phyloP scores from a whole-genome alignment of 2,797 vertebrate genomes.

The Sebastes minor region DNA sequence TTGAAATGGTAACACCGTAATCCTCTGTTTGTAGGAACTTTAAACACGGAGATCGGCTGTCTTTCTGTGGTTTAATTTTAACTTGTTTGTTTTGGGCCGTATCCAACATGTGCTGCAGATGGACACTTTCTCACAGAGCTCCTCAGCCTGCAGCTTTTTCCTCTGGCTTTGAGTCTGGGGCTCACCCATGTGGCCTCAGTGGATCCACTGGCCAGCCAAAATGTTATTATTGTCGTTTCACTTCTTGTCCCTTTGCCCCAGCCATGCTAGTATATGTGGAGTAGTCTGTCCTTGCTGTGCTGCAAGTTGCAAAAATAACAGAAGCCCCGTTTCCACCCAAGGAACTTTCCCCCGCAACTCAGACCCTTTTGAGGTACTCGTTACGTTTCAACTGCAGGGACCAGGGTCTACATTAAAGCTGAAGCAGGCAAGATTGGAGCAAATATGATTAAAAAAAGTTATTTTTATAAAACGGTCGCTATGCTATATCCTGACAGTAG shows the following conservation, averaged over 20 bases:
- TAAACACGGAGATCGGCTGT: conserved; percentile 70
- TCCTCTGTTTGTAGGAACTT: conserved; percentile 72
- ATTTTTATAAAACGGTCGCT: too few species aligned
- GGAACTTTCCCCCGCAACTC: too few species aligned
- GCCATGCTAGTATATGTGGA: not conserved
- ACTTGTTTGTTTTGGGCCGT: conserved; percentile 82
- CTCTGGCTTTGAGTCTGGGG: conserved; percentile 17
- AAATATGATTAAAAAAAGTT: too few species aligned
- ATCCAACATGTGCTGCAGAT: conserved; percentile 75
- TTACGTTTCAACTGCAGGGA: too few species aligned
- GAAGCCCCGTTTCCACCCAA: not conserved
- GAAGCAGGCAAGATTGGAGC: too few species aligned
- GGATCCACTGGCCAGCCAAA: conserved; percentile 22
- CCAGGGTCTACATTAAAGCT: too few species aligned
- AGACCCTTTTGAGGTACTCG: too few species aligned
- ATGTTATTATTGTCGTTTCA: conserved; percentile 38
- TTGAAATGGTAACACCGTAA: conserved; percentile 70
- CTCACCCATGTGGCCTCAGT: conserved; percentile 20
- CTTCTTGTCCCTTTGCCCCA: conserved; percentile 30
- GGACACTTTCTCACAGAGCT: conserved; percentile 78
- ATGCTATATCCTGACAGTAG: too few species aligned
- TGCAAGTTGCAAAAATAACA: conserved; percentile 24
- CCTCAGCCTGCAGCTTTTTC: conserved; percentile 46
- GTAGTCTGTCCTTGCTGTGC: not conserved
- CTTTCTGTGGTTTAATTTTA: conserved; percentile 82